Conservation (phyloP, 2,113 vertebrate species). For the Lates calcarifer region DNA sequence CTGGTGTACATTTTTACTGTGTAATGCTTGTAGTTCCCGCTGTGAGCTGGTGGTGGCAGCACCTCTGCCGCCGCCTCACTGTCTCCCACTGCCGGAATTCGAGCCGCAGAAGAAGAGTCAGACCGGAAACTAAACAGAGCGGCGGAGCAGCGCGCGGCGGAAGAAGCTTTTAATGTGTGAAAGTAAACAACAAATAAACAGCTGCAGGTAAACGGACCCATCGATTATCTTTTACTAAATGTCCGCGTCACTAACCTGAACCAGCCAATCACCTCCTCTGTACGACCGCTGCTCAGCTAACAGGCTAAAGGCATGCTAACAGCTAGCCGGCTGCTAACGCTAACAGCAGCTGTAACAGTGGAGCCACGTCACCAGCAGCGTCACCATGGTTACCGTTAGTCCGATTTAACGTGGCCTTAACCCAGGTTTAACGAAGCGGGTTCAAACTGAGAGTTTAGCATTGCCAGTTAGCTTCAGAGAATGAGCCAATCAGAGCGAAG, state of each 20-base stretch:
- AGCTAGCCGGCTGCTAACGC: constrained; percentile 4
- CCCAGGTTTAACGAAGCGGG: background rate
- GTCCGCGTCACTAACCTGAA: rapidly evolving
- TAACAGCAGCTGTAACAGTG: background rate
- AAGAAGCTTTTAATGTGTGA: constrained; percentile 19
- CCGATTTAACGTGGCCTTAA: background rate
- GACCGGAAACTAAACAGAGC: constrained; percentile 69
- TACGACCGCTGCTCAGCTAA: rapidly evolving
- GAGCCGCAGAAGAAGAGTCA: constrained; percentile 44
- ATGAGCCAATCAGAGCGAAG: background rate
- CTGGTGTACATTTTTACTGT: too few species aligned
- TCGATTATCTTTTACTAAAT: rapidly evolving
- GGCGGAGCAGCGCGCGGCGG: constrained; percentile 43
- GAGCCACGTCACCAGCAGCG: constrained; percentile 26
- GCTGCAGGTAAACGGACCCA: constrained; percentile 45
- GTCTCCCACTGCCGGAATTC: rapidly evolving
- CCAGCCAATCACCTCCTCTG: background rate
- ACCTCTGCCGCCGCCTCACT: rapidly evolving
- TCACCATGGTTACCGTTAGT: background rate
- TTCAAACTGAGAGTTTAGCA: background rate
- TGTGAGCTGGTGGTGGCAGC: background rate
- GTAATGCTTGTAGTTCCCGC: background rate
- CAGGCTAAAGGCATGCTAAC: constrained; percentile 15
- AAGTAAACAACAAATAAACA: constrained; percentile 29
- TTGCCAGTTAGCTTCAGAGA: constrained; percentile 1